phyloP scores from a whole-genome alignment of 2,113 vertebrate species.

The Calidris pugnax region DNA sequence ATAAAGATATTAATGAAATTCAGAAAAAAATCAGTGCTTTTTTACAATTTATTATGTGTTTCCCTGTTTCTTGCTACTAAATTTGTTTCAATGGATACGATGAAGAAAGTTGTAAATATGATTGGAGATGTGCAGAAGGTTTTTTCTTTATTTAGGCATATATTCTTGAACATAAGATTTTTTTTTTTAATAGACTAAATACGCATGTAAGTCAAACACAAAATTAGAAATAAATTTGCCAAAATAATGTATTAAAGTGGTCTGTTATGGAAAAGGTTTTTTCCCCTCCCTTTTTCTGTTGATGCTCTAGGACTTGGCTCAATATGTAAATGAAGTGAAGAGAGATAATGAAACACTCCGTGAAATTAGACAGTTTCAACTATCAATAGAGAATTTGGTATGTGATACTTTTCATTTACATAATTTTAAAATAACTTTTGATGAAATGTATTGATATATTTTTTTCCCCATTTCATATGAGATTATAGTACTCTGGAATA shows the following conservation, averaged over 20 bases:
- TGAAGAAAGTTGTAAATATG: background rate
- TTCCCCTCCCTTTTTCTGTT: background rate
- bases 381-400: slow-evolving; percentile 97
- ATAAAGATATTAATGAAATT: background rate
- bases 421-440: background rate
- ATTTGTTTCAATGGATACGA: background rate
- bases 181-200: background rate
- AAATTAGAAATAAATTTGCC: background rate
- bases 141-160: background rate
- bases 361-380: slow-evolving; percentile 95
- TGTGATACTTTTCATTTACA: slow-evolving; percentile 7
- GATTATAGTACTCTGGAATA: background rate
- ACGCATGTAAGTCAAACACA: background rate
- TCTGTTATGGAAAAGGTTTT: background rate
- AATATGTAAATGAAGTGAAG: slow-evolving; percentile 98
- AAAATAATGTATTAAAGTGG: background rate
- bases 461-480: background rate
- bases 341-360: slow-evolving; percentile 96
- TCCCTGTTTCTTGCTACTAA: background rate
- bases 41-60: background rate
- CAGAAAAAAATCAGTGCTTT: background rate
- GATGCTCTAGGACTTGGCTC: slow-evolving; percentile 90
- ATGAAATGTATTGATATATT: background rate
- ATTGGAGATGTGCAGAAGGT: background rate
- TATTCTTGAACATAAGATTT: background rate